phyloP scores from a whole-genome alignment of 2,113 vertebrate species.

The Phrynosoma blainvillii region DNA sequence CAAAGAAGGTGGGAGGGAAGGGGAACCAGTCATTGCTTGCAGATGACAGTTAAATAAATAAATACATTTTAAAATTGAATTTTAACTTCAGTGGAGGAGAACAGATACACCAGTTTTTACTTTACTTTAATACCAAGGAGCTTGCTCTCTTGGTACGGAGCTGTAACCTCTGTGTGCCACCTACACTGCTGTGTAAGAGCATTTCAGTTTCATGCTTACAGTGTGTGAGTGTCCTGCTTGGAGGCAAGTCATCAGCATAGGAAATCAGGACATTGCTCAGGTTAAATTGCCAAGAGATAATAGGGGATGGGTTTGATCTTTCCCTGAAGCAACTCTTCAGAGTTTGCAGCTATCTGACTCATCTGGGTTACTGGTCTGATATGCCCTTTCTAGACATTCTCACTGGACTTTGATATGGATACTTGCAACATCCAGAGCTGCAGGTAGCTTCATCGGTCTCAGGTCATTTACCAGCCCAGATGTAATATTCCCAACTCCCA shows the following conservation, averaged over 20 bases:
- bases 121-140: not conserved
- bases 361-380: not conserved
- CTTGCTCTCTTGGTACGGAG: not conserved
- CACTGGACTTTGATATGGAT: not conserved
- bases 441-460: not conserved
- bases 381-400: not conserved
- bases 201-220: not conserved
- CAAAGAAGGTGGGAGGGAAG: no score
- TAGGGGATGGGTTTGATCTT: not conserved
- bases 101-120: not conserved
- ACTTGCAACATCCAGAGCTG: not conserved
- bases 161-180: no score
- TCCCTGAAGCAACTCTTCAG: not conserved
- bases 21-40: no score
- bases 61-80: no score
- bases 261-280: not conserved
- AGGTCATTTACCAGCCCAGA: not conserved
- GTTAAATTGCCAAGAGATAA: not conserved
- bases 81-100: no score
- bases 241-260: not conserved
- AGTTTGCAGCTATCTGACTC: not conserved
- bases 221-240: not conserved
- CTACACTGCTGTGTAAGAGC: not conserved
- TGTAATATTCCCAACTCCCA: not conserved
- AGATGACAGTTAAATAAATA: no score